Evolutionary conservation across 2,888 invertebrate species (phyloP), one percentile per base, ranked within the genome.

Genomic region (Acanthosepion lycidas): DNA sequence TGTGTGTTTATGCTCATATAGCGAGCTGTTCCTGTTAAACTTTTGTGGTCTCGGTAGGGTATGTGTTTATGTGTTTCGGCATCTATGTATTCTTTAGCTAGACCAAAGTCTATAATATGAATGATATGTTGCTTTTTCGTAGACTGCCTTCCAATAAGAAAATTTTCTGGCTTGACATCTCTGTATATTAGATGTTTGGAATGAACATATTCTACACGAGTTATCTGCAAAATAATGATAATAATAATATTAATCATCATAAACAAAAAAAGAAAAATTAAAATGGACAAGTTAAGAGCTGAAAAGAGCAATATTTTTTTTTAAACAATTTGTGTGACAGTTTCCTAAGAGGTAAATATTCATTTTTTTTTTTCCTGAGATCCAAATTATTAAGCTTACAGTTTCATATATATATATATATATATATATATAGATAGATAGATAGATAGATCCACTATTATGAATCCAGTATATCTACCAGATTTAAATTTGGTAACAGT

Each of bases 1-100:
- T 99, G 99, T 98, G 99, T 99, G 98, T 99, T 99, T 98, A 99
- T 99, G 98, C 99, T 99, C 99, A 99, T 99, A 98, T 99, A 99
- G 98, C 99, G 98, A 97, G 99, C 99, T 96, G 99, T 99, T 97
- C 99, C 99, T 96, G 99, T 99, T 97, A 99, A 98, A 97, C 99
- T 99, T 98, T 99, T 99, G 98, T 99, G 99, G 98, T 99, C 99
- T 98, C 99, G 98, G 98, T 99, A 99, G 97, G 99, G 99, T 98
- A 99, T 99, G 98, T 99, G 99, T 98, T 99, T 97, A 95, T 97
- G 97, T 94, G 98, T 98, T 98, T 99, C 99, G 98, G 99, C 98
- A 98, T 99, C 99, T 98, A 99, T 99, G 98, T 99, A 99, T 98
- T 99, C 99, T 98, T 99, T 99, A 98, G 99, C 99, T 98, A 99